phyloP scores from a whole-genome alignment of 2,888 invertebrate genomes.

The Drosophila pseudotalamancana region DNA sequence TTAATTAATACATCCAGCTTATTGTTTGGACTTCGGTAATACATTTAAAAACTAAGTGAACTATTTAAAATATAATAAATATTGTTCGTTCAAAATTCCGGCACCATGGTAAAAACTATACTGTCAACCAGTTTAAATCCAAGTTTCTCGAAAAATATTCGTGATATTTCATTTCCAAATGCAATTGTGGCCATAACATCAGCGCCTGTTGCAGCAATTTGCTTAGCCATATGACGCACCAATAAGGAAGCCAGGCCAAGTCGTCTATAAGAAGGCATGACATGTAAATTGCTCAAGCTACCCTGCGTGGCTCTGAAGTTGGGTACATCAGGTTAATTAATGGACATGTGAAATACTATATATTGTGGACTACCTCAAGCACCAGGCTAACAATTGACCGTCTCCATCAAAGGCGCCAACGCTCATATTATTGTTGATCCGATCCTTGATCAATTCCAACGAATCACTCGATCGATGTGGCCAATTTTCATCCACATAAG shows the following conservation, averaged over 20 bases:
- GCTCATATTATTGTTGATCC: conserved; percentile 12
- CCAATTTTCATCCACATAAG: conserved; percentile 18
- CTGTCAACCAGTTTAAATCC: conserved; percentile 21
- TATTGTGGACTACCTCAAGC: conserved; percentile 2
- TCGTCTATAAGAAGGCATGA: conserved; percentile 9
- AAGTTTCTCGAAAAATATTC: conserved; percentile 20
- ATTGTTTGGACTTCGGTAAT: no score
- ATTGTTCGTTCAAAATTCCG: neutral
- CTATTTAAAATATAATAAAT: neutral
- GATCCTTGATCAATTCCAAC: conserved; percentile 6
- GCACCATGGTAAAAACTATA: conserved; percentile 23
- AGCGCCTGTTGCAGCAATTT: conserved; percentile 22
- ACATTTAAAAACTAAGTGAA: neutral
- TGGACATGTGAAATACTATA: neutral
- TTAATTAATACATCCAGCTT: neutral
- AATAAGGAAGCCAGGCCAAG: conserved; percentile 24
- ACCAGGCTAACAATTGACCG: conserved; percentile 21
- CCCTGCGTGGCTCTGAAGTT: conserved; percentile 13
- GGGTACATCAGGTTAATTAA: no score
- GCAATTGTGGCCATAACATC: conserved; percentile 31
- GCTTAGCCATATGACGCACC: conserved; percentile 25
- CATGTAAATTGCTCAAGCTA: conserved; percentile 20
- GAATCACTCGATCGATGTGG: conserved; percentile 19
- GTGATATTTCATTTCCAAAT: conserved; percentile 16
- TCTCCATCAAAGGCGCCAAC: conserved; percentile 20